A percentile compares a stretch with the other conserved stretches of the same genome.
These are phyloP conservation scores for Eumacrocentrus americanus DNA, from an alignment of 2,888 invertebrate genomes.

Conservation along the genomic window DNA sequence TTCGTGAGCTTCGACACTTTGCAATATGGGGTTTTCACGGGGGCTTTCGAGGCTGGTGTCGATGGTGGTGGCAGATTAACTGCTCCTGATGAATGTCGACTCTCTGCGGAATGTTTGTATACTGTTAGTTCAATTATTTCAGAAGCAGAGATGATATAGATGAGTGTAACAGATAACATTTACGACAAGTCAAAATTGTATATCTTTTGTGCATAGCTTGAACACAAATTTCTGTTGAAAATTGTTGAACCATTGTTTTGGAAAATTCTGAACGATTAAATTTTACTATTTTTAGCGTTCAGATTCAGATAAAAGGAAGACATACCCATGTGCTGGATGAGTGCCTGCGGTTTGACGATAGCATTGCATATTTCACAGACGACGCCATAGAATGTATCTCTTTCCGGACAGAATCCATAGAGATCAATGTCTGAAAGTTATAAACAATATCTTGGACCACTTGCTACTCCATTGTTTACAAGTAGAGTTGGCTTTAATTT, in stretches of 20 bases:
- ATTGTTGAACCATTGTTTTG: no score
- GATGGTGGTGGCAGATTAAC: conserved; percentile 54
- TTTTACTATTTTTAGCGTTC: no score
- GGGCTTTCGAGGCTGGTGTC: conserved; percentile 49
- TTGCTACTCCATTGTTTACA: neutral
- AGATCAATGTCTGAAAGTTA: conserved; percentile 70
- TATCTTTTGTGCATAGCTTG: no score
- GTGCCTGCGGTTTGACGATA: conserved; percentile 79
- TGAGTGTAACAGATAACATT: conserved; percentile 34
- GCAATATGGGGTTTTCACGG: conserved; percentile 56
- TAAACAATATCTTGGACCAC: conserved; percentile 13
- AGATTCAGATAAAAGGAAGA: no score
- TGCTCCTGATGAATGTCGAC: conserved; percentile 56
- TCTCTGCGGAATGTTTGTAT: no score
- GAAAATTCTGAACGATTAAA: no score
- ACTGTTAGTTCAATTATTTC: no score
- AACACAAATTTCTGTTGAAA: no score
- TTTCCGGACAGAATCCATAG: conserved; percentile 79
- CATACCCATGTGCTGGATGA: conserved; percentile 72
- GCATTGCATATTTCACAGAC: conserved; percentile 80
- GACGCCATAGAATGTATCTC: conserved; percentile 77
- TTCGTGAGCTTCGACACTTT: conserved; percentile 56
- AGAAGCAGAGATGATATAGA: no score
- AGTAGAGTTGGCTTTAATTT: neutral
- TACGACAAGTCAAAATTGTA: no score